These are phyloP conservation scores for Leptinotarsa tumamoca DNA, from an alignment of 2,888 invertebrate genomes.

Conservation along the genomic window DNA sequence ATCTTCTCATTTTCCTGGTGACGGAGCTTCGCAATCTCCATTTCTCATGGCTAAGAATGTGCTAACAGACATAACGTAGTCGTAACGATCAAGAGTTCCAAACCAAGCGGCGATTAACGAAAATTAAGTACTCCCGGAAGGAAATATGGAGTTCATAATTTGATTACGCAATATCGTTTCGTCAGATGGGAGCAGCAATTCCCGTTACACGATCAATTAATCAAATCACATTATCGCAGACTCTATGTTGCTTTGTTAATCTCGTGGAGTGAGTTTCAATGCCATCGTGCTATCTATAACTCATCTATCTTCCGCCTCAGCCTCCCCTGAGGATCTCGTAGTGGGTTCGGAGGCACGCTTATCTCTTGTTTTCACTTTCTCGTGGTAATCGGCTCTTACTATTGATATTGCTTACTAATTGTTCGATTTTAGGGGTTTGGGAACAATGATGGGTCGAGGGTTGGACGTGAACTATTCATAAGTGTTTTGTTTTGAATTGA, in stretches of 20 bases:
- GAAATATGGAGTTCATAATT: slow-evolving; percentile 9
- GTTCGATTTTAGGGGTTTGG: neutral
- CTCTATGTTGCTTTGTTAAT: slow-evolving; percentile 19
- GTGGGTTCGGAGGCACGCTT: slow-evolving; percentile 9
- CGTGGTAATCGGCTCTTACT: neutral
- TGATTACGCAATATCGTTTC: slow-evolving; percentile 3
- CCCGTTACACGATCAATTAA: slow-evolving; percentile 13
- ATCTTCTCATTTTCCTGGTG: too few species aligned
- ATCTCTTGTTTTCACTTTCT: slow-evolving; percentile 19
- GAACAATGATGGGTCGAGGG: too few species aligned
- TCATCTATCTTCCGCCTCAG: slow-evolving; percentile 12
- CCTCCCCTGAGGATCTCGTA: neutral
- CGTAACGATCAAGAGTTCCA: neutral
- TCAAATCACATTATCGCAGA: slow-evolving; percentile 16
- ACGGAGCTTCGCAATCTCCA: too few species aligned
- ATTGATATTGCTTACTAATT: slow-evolving; percentile 8
- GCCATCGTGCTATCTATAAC: slow-evolving; percentile 13
- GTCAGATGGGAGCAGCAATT: slow-evolving; percentile 12
- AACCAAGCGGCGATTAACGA: neutral
- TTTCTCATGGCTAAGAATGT: too few species aligned
- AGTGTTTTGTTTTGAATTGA: too few species aligned
- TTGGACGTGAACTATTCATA: too few species aligned
- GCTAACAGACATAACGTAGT: neutral
- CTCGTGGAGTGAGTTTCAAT: slow-evolving; percentile 9
- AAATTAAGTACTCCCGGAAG: neutral